Evolutionary conservation across 1,140 invertebrate species (phyloP).

Genomic region (Camponotus vicinus): DNA sequence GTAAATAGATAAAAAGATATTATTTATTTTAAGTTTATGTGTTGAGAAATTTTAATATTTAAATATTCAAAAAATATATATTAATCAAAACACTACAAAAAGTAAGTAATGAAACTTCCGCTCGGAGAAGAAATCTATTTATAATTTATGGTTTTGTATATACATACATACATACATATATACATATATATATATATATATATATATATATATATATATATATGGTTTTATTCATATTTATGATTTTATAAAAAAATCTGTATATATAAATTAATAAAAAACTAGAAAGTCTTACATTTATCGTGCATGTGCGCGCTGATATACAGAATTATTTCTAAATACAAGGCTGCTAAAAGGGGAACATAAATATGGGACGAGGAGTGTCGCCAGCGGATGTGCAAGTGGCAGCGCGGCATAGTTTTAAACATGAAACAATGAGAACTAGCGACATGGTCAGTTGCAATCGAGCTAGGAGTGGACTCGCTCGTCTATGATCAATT

Average conservation of each 20-base stretch:
- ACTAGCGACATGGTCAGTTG: constrained; percentile 70
- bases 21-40: neutral
- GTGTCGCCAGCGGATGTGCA: constrained; percentile 42
- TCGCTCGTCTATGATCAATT: constrained; percentile 72
- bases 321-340: constrained; percentile 43
- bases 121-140: neutral
- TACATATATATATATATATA: too few relatives aligned
- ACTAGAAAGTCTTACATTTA: neutral
- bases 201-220: too few relatives aligned
- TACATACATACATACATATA: too few relatives aligned
- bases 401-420: constrained; percentile 34
- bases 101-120: neutral
- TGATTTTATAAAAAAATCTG: neutral
- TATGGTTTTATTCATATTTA: neutral
- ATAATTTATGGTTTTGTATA: neutral
- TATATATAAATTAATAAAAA: neutral
- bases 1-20: neutral
- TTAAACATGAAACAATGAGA: constrained; percentile 71
- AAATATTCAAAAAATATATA: neutral
- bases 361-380: constrained; percentile 44
- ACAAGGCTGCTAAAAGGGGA: constrained; percentile 46
- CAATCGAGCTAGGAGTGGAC: constrained; percentile 69
- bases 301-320: neutral
- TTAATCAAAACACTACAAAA: neutral
- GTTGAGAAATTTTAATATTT: neutral